Conservation (phyloP, 2,797 vertebrate species). For the Capromys pilorides region DNA sequence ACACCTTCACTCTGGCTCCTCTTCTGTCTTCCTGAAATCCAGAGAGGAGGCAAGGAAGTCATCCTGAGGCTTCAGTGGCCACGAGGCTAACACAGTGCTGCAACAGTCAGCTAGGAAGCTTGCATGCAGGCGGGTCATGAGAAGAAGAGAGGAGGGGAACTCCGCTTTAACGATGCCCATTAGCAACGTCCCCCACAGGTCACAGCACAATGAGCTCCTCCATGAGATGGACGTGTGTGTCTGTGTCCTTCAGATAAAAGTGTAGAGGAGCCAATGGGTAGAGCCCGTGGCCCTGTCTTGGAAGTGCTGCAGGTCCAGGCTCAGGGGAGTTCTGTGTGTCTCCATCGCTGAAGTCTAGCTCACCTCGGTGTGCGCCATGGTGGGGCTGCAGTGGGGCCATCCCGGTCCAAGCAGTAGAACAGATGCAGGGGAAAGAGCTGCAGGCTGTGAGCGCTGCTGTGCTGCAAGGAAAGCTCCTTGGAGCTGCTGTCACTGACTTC, state of each 20-base stretch:
- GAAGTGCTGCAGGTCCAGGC: not conserved
- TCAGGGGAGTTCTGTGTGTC: not conserved
- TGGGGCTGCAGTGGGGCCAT: not conserved
- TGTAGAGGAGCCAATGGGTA: not conserved
- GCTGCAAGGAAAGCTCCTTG: not conserved
- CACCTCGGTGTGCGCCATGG: fast-evolving
- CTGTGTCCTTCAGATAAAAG: not conserved
- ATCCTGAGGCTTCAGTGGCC: not conserved
- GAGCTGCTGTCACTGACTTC: not conserved
- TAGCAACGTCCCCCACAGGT: not conserved
- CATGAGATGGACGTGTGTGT: not conserved
- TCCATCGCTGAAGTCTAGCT: not conserved
- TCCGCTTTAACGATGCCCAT: not conserved
- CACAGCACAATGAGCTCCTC: not conserved
- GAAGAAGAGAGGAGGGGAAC: not conserved
- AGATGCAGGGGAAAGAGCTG: not conserved
- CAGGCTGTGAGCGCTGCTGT: not conserved
- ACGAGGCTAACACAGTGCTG: not conserved
- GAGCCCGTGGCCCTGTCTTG: not conserved
- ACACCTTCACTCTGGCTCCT: not conserved
- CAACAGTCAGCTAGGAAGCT: not conserved
- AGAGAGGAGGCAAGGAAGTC: not conserved
- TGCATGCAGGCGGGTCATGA: not conserved
- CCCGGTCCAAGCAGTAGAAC: fast-evolving
- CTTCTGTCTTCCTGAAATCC: not conserved